These are phyloP conservation scores for Brenthis daphne DNA, from an alignment of 2,888 invertebrate species.

Conservation along the genomic window DNA sequence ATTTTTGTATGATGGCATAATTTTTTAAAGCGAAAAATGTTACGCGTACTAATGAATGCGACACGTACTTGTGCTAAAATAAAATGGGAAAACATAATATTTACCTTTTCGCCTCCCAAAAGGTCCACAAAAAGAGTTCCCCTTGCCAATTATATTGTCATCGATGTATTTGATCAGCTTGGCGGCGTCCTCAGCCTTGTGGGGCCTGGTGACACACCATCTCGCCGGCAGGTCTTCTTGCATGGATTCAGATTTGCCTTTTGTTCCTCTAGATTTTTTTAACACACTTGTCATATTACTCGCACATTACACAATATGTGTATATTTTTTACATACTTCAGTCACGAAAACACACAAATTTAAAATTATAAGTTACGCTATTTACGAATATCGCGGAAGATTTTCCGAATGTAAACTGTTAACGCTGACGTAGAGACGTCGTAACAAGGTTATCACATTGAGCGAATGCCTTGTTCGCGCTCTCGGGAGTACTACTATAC, in stretches of 20 bases:
- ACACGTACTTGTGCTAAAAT: not conserved
- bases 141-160: conserved; percentile 90
- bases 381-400: conserved; percentile 17
- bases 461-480: conserved; percentile 39
- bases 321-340: conserved; percentile 34
- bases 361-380: conserved; percentile 6
- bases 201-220: conserved; percentile 68
- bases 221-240: conserved; percentile 75
- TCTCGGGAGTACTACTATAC: conserved; percentile 27
- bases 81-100: conserved; percentile 8
- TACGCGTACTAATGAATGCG: not conserved
- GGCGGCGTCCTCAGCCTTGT: conserved; percentile 85
- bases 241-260: conserved; percentile 80
- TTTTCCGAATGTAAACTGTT: conserved; percentile 35
- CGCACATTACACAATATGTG: conserved; percentile 65
- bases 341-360: conserved; percentile 28
- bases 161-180: conserved; percentile 90
- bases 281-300: conserved; percentile 77
- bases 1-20: not conserved
- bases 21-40: conserved; percentile 4
- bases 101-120: conserved; percentile 91
- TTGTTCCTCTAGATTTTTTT: conserved; percentile 75
- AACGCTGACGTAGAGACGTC: conserved; percentile 35
- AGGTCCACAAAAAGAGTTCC: conserved; percentile 90
- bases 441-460: conserved; percentile 35